Percentiles rank a stretch among this genome's conserved stretches.
phyloP scores from a whole-genome alignment of 37 sponge, comb jelly and placozoan genomes.

The Oopsacas minuta region DNA sequence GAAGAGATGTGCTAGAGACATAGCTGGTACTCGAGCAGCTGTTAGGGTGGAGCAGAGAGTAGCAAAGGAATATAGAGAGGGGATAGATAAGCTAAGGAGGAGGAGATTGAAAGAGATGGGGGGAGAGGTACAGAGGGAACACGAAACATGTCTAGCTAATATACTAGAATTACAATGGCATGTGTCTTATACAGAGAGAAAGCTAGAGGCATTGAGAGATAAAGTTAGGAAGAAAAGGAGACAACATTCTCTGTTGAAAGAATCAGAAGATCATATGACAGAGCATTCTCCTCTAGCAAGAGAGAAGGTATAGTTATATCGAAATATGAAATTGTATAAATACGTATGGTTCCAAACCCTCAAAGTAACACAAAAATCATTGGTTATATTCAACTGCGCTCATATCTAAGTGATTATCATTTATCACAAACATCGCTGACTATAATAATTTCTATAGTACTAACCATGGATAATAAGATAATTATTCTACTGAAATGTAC shows the following conservation, averaged over 20 bases:
- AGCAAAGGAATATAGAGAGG: background rate
- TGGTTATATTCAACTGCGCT: no score
- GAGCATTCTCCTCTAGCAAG: background rate
- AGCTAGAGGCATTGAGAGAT: background rate
- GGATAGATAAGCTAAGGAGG: background rate
- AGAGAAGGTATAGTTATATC: background rate
- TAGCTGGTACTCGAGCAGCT: background rate
- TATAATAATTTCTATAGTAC: no score
- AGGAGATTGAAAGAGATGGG: background rate
- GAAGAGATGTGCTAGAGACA: background rate
- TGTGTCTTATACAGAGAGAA: background rate
- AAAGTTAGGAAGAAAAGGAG: background rate
- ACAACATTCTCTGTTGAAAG: background rate
- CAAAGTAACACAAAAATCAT: no score
- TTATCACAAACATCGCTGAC: no score
- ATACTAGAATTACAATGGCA: conserved; percentile 1
- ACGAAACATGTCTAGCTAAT: background rate
- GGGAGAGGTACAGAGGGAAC: conserved; percentile 16
- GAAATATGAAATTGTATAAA: no score
- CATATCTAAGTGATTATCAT: no score
- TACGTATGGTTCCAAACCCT: no score
- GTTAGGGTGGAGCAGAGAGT: background rate
- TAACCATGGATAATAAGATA: background rate
- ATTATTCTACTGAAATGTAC: background rate
- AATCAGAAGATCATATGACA: background rate